Percentiles rank a stretch among this genome's conserved stretches.
These are phyloP conservation scores for Phortica variegata DNA, from an alignment of 1,140 invertebrate species.

Conservation along the genomic window DNA sequence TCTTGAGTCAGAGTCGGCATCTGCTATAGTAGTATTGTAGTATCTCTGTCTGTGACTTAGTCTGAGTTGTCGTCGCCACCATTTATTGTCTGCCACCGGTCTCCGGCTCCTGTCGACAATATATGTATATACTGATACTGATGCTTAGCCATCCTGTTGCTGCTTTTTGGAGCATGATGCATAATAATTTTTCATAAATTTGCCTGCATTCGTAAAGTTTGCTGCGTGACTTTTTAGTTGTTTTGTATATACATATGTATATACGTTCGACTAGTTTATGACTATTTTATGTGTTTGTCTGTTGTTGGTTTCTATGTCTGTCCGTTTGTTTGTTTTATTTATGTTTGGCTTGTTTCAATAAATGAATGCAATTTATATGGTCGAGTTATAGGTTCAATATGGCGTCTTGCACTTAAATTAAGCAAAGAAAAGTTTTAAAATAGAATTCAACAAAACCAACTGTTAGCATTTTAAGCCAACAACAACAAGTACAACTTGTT, in stretches of 20 bases:
- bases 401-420: no score
- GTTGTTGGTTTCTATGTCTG: slow-evolving; percentile 8
- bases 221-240: no score
- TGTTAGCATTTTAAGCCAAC: no score
- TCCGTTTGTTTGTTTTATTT: no score
- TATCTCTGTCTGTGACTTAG: slow-evolving; percentile 23
- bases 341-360: no score
- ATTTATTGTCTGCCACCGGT: slow-evolving; percentile 3
- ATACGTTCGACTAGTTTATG: background rate
- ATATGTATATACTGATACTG: background rate
- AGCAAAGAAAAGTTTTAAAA: no score
- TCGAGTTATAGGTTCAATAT: no score
- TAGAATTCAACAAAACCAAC: no score
- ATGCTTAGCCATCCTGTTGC: slow-evolving; percentile 9
- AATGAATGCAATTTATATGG: no score
- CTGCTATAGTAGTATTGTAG: slow-evolving; percentile 45
- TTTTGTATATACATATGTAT: background rate
- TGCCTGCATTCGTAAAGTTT: slow-evolving; percentile 14
- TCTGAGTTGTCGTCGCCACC: background rate
- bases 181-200: slow-evolving; percentile 22
- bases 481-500: no score
- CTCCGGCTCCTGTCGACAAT: background rate
- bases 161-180: slow-evolving; percentile 14
- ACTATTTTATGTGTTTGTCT: slow-evolving; percentile 21
- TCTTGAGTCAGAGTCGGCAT: no score